Percentiles rank a stretch among this genome's conserved stretches.
Conservation (phyloP, 2,113 vertebrate species). For the Hipposideros armiger region DNA sequence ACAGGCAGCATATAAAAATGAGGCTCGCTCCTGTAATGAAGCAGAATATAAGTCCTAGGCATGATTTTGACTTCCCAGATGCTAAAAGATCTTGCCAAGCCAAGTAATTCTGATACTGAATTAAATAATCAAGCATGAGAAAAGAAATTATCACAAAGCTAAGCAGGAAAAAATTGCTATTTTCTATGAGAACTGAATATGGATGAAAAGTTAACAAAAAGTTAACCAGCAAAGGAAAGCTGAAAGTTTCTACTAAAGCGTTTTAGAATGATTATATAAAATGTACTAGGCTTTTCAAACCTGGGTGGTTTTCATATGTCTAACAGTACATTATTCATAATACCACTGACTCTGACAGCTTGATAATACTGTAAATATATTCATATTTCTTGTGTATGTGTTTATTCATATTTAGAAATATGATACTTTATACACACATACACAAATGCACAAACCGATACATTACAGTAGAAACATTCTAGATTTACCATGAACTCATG, state of each 20-base stretch:
- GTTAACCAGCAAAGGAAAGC: neutral
- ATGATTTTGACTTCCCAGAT: conserved; percentile 17
- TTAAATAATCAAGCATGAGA: conserved; percentile 43
- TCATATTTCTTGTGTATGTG: neutral
- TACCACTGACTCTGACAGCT: neutral
- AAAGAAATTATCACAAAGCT: neutral
- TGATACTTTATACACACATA: neutral
- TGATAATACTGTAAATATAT: neutral
- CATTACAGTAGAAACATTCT: neutral
- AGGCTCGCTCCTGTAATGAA: neutral
- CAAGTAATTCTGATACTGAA: conserved; percentile 20
- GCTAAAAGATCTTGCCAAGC: conserved; percentile 44
- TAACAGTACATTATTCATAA: neutral
- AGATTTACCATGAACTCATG: neutral
- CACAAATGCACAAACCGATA: neutral
- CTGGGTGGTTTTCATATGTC: neutral
- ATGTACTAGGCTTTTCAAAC: conserved; percentile 32
- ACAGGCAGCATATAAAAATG: neutral
- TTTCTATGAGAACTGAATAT: neutral
- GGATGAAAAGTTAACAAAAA: conserved; percentile 24
- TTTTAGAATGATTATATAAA: conserved; percentile 39
- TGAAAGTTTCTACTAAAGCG: neutral
- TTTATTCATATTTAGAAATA: neutral
- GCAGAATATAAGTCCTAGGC: neutral
- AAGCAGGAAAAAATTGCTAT: neutral